Base-by-base conservation (phyloP, 2,888 invertebrate species). In the Myathropa florea region DNA sequence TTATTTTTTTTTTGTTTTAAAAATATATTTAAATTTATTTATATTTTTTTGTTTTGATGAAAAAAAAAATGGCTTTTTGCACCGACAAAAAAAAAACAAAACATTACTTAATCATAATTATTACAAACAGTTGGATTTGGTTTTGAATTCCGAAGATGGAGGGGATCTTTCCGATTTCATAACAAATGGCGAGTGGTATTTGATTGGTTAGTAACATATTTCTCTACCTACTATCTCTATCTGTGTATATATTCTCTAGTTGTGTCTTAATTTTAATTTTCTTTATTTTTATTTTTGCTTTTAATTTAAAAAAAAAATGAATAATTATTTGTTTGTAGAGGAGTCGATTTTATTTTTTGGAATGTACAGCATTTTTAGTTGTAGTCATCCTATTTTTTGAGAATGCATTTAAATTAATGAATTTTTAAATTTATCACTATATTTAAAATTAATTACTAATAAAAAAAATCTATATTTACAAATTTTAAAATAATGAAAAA, bases 121-220 rank as follows among this genome's bases (percentile, higher is more conserved):
- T 83, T 83, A 89, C 89, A 88, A 88, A 93, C 95, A 98, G 96
- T 95, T 99, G 94, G 98, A 99, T 95, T 96, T 99, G 94, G 95
- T 97, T 93, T 96, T 99, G 93, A 97, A 98, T 94, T 97, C 97
- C 91, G 96, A 97, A 91, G 95, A 95, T 90, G 98, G 98, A 90
- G 99, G 99, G 89, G 99, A 99, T 94, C 95, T 97, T 91, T 96
- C 97, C 90, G 98, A 97, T 94, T 99, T 99, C 95, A 98, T 99
- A 93, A 97, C 97, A 91, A 99, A 99, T 93, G 99, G 99, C 91
- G 99, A 99, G 94, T 99, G 99, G 99, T 98, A 98, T 94, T 95
- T 99, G 92, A 96, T 99, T 94, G 98, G 99, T 98, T 94, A 96
- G 96, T 92, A 92, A 88, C 76, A 57, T 77, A 71, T 65, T 53